Conservation (phyloP, 2,113 vertebrate genomes). For the Pachyramphus minor region DNA sequence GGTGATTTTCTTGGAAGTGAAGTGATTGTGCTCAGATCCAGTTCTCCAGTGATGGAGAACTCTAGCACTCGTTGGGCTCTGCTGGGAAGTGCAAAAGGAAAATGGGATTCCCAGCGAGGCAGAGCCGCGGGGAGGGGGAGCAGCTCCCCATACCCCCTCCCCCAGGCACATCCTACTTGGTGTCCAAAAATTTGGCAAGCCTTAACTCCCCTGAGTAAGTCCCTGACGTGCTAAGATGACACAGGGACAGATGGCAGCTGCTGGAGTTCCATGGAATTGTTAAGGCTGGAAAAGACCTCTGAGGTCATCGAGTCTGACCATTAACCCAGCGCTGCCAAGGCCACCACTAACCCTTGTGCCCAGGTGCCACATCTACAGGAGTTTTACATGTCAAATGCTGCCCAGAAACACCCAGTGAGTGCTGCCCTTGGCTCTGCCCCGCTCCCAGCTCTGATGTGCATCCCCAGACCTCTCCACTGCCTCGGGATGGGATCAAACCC, state of each 20-base stretch:
- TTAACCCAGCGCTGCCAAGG: background rate
- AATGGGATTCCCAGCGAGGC: background rate
- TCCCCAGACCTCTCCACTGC: background rate
- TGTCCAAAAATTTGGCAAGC: background rate
- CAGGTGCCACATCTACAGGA: background rate
- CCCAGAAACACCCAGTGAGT: accelerated
- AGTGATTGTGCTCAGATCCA: background rate
- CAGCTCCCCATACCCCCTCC: background rate
- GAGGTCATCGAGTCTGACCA: accelerated
- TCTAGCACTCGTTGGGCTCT: background rate
- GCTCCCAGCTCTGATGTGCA: background rate
- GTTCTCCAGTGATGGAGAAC: accelerated
- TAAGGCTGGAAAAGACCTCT: background rate
- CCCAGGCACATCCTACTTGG: accelerated
- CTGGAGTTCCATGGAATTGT: background rate
- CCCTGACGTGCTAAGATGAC: background rate
- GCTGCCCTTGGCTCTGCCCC: background rate
- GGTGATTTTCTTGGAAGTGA: background rate
- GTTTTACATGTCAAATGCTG: background rate
- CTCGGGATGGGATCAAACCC: accelerated
- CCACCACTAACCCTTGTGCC: background rate
- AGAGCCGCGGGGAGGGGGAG: background rate
- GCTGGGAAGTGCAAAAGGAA: background rate
- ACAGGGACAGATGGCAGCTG: background rate
- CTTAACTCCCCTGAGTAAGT: accelerated